Conservation (phyloP, 2,888 invertebrate species). For the Beris morrisii region DNA sequence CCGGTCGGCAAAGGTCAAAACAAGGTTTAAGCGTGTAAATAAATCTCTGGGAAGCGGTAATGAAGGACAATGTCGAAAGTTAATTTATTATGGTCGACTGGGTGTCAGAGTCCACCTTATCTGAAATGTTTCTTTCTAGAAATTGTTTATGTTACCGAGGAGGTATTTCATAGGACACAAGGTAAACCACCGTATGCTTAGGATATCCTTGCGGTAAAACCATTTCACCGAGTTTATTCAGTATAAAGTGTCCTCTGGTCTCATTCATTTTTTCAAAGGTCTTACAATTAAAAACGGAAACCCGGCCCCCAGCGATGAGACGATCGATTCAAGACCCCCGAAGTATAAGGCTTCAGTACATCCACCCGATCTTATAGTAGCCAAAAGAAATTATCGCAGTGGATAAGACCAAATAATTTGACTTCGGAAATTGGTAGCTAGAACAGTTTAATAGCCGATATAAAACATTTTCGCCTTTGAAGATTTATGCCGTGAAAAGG, state of each 20-base stretch:
- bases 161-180: conserved; percentile 1
- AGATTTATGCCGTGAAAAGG: too few species aligned
- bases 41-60: conserved; percentile 1
- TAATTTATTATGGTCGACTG: conserved; percentile 13
- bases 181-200: conserved; percentile 10
- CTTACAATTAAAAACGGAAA: conserved; percentile 19
- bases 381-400: conserved; percentile 19
- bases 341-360: not conserved
- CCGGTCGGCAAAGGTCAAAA: not conserved
- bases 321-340: conserved; percentile 13
- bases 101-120: not conserved
- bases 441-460: conserved; percentile 34
- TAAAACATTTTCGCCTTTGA: conserved; percentile 36
- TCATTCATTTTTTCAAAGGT: not conserved
- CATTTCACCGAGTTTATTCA: conserved; percentile 2
- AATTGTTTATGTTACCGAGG: not conserved
- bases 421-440: conserved; percentile 25
- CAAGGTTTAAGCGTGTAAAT: conserved; percentile 9
- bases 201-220: conserved; percentile 3
- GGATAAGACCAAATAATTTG: conserved; percentile 31
- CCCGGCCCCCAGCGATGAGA: conserved; percentile 1
- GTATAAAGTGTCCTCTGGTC: not conserved
- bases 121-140: not conserved
- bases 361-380: not conserved
- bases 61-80: conserved; percentile 16